phyloP scores from a whole-genome alignment of 2,888 invertebrate genomes.

The Cephus rjabovi region DNA sequence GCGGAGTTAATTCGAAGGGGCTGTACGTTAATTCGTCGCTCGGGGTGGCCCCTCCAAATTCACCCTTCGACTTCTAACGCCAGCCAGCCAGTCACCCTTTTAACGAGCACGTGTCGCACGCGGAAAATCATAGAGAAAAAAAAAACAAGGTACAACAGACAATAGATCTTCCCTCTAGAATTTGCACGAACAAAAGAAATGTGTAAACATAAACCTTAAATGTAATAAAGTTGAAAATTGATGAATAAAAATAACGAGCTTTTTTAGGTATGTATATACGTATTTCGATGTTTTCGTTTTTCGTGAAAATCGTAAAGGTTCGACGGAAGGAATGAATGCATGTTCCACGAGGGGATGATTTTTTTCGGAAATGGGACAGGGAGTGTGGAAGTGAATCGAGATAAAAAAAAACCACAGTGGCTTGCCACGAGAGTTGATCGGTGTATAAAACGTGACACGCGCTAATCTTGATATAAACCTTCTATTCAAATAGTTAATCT shows the following conservation, averaged over 20 bases:
- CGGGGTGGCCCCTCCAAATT: background rate
- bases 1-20: background rate
- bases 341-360: background rate
- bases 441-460: background rate
- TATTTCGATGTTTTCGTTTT: background rate
- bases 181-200: background rate
- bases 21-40: background rate
- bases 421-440: background rate
- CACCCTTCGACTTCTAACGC: background rate
- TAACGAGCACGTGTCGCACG: background rate
- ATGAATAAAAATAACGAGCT: background rate
- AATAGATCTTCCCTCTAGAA: background rate
- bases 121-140: background rate
- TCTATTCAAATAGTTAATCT: background rate
- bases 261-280: background rate
- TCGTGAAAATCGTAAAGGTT: background rate
- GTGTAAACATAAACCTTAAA: background rate
- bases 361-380: background rate
- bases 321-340: background rate
- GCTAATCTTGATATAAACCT: background rate
- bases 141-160: background rate
- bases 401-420: background rate
- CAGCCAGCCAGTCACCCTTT: background rate
- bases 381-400: background rate
- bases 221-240: background rate